Evolutionary conservation across 2,888 invertebrate genomes (phyloP), one percentile per base, ranked within the genome.

Genomic region (Pristionchus exspectatus): DNA sequence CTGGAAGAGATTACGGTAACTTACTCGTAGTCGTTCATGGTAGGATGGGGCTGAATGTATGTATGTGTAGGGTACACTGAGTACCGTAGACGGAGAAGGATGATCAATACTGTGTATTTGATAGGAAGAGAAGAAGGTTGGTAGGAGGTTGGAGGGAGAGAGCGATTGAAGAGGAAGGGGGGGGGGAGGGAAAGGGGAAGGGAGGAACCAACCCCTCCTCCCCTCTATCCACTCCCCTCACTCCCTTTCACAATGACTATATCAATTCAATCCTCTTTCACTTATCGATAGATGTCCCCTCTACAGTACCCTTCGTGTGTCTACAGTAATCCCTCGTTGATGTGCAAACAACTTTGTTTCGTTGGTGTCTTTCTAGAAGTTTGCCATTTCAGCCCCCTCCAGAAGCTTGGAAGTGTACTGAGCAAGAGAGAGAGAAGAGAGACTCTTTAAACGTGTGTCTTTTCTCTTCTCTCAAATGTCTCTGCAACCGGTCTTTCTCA

Each of bases 61-160:
- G 74, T 74, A 38, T 74, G 30, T 74, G 74, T 30, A 69, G 74
- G 74, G 74, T 74, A 74, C 74, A 74, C 38, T 74, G 84, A 59
- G 56, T 30, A 85, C 59, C 33, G 84, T 59, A 85, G 84, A 85
- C 0, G n/a, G 59, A 27, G 84, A 84, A 16, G 33, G 59, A 85
- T 59, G 84, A 85, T 56, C 59, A 24, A 85, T 85, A 59, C 21
- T 33, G 84, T 59, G 84, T 59, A 33, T 85, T 56, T 85, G 84
- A 85, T 85, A 85, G 83, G 59, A 63, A 7, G 56, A 59, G 84
- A 59, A 21, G 77, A 44, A 54, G 50, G 81, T 81, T 50, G 88
- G 74, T 86, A 90, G 90, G 87, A n/a, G 88, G 87, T 89, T 89
- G 38, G 33, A 27, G 63, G 59, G n/a, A n/a, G 50, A 44, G 81